A percentile compares a stretch with the other conserved stretches of the same genome.
Evolutionary conservation across 2,888 invertebrate species (phyloP).

Genomic region (Lasioglossum malachurum): DNA sequence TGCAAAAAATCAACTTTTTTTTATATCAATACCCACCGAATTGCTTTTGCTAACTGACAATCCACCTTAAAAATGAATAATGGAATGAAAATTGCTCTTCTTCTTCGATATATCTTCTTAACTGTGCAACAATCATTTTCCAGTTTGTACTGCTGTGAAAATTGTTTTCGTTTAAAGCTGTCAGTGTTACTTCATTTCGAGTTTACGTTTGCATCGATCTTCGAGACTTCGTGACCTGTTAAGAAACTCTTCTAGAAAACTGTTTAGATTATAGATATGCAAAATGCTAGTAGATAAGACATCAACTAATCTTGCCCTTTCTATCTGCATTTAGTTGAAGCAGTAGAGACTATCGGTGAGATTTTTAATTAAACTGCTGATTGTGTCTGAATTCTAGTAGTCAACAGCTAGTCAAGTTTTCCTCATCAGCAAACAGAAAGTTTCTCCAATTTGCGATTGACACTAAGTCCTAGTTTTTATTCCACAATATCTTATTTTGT

Average conservation of each 20-base stretch:
- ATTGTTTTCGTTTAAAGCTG: background rate
- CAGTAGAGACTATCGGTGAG: background rate
- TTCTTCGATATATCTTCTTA: background rate
- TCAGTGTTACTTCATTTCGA: background rate
- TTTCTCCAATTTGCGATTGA: background rate
- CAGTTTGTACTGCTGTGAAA: background rate
- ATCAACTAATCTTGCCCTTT: background rate
- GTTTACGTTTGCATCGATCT: background rate
- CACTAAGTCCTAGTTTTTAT: background rate
- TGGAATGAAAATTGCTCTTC: too few relatives aligned
- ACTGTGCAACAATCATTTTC: background rate
- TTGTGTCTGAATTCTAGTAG: background rate
- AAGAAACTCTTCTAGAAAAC: background rate
- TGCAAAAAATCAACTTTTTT: background rate
- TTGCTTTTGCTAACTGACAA: background rate
- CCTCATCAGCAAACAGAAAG: background rate
- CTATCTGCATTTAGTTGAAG: background rate
- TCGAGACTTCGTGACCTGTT: background rate
- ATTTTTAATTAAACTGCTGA: background rate
- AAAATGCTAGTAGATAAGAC: background rate
- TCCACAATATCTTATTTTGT: background rate
- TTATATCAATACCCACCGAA: background rate
- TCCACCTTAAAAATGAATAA: too few relatives aligned
- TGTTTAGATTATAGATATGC: slow-evolving; percentile 2
- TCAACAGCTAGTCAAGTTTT: background rate